phyloP scores from a whole-genome alignment of 2,888 invertebrate genomes.

The Leptinotarsa peninsularis region DNA sequence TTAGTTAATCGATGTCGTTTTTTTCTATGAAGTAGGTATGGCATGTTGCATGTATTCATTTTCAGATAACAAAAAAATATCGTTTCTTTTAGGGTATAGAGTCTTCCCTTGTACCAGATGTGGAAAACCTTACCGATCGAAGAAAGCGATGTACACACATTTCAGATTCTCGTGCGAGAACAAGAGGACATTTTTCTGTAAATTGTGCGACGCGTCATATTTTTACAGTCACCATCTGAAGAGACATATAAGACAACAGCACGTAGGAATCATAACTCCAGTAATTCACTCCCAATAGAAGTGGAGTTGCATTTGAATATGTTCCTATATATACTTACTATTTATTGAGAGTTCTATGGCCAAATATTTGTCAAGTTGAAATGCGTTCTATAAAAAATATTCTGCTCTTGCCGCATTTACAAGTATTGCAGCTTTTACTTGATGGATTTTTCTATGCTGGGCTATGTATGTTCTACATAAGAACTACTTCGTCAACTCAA shows the following conservation, averaged over 20 bases:
- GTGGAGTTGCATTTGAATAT: too few relatives aligned
- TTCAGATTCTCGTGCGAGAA: slow-evolving; percentile 55
- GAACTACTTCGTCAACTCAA: too few relatives aligned
- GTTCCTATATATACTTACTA: too few relatives aligned
- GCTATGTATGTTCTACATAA: too few relatives aligned
- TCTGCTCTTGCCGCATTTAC: too few relatives aligned
- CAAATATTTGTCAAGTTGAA: too few relatives aligned
- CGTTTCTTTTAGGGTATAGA: slow-evolving; percentile 34
- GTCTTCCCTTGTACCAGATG: slow-evolving; percentile 51
- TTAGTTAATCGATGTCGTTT: slow-evolving; percentile 10
- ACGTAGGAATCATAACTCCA: slow-evolving; percentile 21
- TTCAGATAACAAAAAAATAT: not conserved
- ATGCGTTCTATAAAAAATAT: too few relatives aligned
- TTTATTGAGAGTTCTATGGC: too few relatives aligned
- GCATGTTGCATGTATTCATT: slow-evolving; percentile 1
- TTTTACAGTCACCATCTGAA: slow-evolving; percentile 57
- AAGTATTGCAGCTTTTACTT: too few relatives aligned
- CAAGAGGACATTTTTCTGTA: slow-evolving; percentile 54
- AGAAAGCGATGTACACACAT: slow-evolving; percentile 56
- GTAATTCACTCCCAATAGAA: not conserved
- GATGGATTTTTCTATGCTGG: too few relatives aligned
- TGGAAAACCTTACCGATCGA: slow-evolving; percentile 55
- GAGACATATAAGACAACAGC: slow-evolving; percentile 48
- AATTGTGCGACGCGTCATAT: slow-evolving; percentile 53
- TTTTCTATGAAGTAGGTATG: slow-evolving; percentile 11